Conservation (phyloP, 2,888 invertebrate species). For the Phyllotreta cruciferae region DNA sequence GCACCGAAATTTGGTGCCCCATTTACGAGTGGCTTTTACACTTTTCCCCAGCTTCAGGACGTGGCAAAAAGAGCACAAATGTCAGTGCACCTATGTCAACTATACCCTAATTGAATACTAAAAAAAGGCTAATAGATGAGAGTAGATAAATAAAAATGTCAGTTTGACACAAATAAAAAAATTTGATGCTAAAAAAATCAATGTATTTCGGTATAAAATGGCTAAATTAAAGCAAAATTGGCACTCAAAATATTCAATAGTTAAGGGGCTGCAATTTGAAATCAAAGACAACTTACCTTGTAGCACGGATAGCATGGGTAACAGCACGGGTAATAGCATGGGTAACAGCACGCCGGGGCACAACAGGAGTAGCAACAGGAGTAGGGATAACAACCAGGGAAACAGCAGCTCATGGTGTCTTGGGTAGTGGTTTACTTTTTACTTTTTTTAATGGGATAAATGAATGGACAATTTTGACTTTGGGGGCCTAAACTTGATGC, state of each 20-base stretch:
- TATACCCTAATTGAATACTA: too few species aligned
- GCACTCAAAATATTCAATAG: too few species aligned
- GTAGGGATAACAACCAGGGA: not conserved
- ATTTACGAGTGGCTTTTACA: not conserved
- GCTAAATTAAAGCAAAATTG: too few species aligned
- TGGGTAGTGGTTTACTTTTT: not conserved
- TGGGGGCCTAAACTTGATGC: not conserved
- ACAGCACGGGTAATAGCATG: conserved; percentile 2
- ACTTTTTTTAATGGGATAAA: too few species aligned
- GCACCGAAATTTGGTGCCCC: conserved; percentile 7
- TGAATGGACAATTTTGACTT: conserved; percentile 2
- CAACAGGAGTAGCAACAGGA: not conserved
- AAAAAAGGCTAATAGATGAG: not conserved
- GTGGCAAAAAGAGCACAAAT: not conserved
- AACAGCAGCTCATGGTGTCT: not conserved
- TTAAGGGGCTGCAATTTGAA: too few species aligned
- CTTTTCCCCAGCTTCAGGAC: not conserved
- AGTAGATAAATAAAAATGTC: too few species aligned
- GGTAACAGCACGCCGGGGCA: not conserved
- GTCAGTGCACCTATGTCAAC: not conserved
- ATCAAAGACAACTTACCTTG: too few species aligned
- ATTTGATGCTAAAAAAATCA: too few species aligned
- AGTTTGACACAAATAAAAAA: too few species aligned
- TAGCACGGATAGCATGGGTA: not conserved
- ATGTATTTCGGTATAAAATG: too few species aligned